Evolutionary conservation across 2,797 vertebrate species (phyloP), one percentile per base, ranked within the genome.

Genomic region (Halcyon badia): DNA sequence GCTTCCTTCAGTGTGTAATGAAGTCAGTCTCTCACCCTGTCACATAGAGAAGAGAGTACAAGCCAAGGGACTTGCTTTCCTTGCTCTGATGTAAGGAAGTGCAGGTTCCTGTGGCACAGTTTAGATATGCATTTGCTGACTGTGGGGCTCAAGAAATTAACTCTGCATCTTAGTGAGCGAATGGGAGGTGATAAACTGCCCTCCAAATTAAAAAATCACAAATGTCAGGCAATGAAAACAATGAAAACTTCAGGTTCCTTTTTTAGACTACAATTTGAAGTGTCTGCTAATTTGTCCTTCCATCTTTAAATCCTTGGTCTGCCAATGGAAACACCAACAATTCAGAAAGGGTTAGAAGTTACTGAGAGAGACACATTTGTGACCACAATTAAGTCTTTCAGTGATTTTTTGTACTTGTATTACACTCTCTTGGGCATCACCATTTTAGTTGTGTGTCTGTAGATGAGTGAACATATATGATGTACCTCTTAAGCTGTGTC

Each of bases 101-200:
- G 16, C 42, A 42, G 15, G 12, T 19, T 42, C 37, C 21, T 14
- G 7, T 6, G 33, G 46, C n/a, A 58, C 39, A 33, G 14, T 33
- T 60, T 56, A 73, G 48, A 37, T 6, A n/a, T 0, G 2, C 0
- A 0, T 51, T 37, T 58, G 14, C 35, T 72, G 33, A 21, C 21
- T 13, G 17, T 35, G 56, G 35, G 25, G 28, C 71, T 94, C 64
- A 54, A 39, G 75, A 87, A 44, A 56, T 41, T 44, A 76, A 42
- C 22, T 90, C 5, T 1, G 26, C n/a, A 28, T 17, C 51, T 48
- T 2, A 44, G 26, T 65, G 37, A 69, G 22, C 62, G 54, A 64
- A 64, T 3, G 14, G 48, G 42, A 90, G 17, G 14, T 35, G 71
- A 70, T 31, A 87, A 58, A 10, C 9, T 24, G 24, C 14, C 7